Conservation (phyloP, 2,888 invertebrate genomes). For the Ornithoptera priamus region DNA sequence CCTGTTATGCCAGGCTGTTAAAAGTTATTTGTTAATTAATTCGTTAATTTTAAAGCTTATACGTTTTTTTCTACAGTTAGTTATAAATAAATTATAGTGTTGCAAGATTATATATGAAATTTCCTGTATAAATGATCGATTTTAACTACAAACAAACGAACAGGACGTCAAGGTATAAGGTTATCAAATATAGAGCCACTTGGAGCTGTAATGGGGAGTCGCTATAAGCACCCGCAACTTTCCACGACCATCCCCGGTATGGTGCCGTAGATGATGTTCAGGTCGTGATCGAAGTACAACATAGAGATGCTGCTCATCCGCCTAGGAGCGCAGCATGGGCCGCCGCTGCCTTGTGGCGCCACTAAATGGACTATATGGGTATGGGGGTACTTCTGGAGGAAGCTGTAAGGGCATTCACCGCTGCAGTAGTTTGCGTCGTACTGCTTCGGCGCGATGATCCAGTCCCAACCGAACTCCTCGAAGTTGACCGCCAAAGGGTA, state of each 20-base stretch:
- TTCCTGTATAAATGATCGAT: background rate
- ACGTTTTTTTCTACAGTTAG: background rate
- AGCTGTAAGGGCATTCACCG: conserved; percentile 95
- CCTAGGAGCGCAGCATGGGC: conserved; percentile 96
- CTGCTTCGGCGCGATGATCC: conserved; percentile 96
- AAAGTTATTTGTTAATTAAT: background rate
- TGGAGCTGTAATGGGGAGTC: conserved; percentile 49
- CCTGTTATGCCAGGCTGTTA: background rate
- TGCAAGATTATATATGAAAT: background rate
- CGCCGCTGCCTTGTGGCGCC: conserved; percentile 86
- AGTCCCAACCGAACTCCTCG: conserved; percentile 97
- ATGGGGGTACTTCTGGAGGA: conserved; percentile 91
- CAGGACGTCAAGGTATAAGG: background rate
- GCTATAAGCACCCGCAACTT: conserved; percentile 93
- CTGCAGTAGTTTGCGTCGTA: conserved; percentile 98
- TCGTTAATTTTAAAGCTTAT: background rate
- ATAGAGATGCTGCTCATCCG: conserved; percentile 93
- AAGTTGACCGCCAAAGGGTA: conserved; percentile 97
- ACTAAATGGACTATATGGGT: conserved; percentile 93
- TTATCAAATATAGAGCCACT: conserved; percentile 33
- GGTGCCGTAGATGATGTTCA: conserved; percentile 91
- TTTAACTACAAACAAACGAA: background rate
- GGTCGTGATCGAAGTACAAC: conserved; percentile 94
- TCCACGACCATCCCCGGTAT: conserved; percentile 97
- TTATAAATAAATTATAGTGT: background rate